Base-by-base conservation (phyloP, 53 echinoderm and acorn worm genomes). In the Paelopatides confundens region DNA sequence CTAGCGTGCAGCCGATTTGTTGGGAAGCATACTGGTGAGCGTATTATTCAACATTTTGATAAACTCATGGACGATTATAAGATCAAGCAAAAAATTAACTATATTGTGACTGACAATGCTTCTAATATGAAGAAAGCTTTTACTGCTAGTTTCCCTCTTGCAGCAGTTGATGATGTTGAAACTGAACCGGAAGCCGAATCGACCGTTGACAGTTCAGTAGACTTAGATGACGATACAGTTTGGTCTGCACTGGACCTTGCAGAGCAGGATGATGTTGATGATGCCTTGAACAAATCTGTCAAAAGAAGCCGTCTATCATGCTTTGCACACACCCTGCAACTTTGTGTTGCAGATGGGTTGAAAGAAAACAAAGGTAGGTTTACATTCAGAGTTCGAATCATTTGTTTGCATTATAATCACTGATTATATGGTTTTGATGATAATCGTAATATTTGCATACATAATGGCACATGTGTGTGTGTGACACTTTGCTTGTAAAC, bases 301-400 rank as follows among this genome's bases (percentile, higher is more conserved):
- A 78, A 31, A 31, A 71, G 65, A 51, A 30, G 70, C 27, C 65
- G 77, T 5, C 82, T 91, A n/a, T 71, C 82, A 11, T 87, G 84
- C 69, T 91, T 91, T 52, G 87, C 87, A 5, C 91, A 91, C 46
- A 71, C 65, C 6, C 77, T 91, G 6, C 91, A 91, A 62, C 71
- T 91, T 24, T 74, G 82, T 1, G 49, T 91, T n/a, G 76, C 76
- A 3, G 85, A 91, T 70, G 87, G 91, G 13, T 51, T 91, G 13
- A 91, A 87, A 28, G 91, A 87, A 62, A 87, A 53, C 0, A 40
- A 35, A 71, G 46, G 78, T 49, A 27, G 21, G 28, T 38, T n/a
- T n/a, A n/a, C n/a, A n/a, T n/a, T 62, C 0, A 48, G 38, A 67
- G 47, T n/a, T n/a, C n/a, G n/a, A n/a, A n/a, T n/a, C n/a, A n/a